phyloP scores from a whole-genome alignment of 2,113 vertebrate genomes.

The Tichodroma muraria region DNA sequence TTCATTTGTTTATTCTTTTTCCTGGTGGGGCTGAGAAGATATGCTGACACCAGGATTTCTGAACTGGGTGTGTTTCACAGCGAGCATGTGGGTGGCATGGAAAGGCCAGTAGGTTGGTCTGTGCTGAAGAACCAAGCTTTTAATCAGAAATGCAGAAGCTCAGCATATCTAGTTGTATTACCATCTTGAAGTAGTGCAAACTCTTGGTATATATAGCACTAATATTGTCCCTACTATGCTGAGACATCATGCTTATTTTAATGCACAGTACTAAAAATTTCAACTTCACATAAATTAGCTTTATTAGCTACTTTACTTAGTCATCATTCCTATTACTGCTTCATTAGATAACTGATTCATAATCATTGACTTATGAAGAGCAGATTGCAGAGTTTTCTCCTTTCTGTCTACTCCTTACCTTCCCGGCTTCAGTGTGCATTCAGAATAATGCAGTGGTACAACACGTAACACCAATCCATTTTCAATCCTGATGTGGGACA shows the following conservation, averaged over 20 bases:
- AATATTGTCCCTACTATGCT: conserved; percentile 35
- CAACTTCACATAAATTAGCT: conserved; percentile 48
- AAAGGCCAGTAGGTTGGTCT: not conserved
- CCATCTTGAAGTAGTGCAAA: not conserved
- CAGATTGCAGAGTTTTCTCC: conserved; percentile 24
- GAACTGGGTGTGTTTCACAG: not conserved
- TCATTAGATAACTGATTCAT: conserved; percentile 55
- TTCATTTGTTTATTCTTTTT: not conserved
- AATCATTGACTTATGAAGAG: conserved; percentile 37
- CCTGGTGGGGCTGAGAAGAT: not conserved
- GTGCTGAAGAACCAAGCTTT: not conserved
- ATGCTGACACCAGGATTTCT: not conserved
- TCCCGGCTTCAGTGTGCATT: not conserved
- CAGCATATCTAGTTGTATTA: conserved; percentile 27
- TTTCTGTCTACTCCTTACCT: not conserved
- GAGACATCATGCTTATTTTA: conserved; percentile 56
- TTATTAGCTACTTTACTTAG: conserved; percentile 58
- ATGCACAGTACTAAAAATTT: conserved; percentile 50
- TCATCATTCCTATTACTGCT: conserved; percentile 60
- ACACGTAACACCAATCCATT: not conserved
- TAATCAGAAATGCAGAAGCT: conserved; percentile 8
- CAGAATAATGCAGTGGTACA: not conserved
- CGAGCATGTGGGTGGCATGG: not conserved
- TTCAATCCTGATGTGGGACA: not conserved
- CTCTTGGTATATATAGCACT: not conserved